Percentiles rank a stretch among this genome's conserved stretches.
phyloP scores from a whole-genome alignment of 1,140 invertebrate genomes.

The Babylonia areolata region DNA sequence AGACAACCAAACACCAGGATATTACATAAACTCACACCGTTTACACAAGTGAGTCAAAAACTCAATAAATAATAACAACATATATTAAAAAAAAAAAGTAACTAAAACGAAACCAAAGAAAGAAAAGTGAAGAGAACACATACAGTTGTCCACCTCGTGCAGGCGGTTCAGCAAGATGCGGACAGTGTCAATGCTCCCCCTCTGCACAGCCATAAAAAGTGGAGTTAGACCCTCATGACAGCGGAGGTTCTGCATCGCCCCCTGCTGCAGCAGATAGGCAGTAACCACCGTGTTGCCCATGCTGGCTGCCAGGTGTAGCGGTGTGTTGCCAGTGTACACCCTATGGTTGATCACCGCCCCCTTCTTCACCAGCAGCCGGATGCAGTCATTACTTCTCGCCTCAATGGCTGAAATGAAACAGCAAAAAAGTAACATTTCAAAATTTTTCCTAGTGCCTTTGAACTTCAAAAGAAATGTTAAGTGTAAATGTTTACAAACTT shows the following conservation, averaged over 20 bases:
- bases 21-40: no score
- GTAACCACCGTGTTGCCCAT: conserved; percentile 56
- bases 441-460: no score
- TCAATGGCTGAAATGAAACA: conserved; percentile 44
- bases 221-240: conserved; percentile 72
- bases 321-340: conserved; percentile 64
- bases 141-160: neutral
- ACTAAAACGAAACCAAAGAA: neutral
- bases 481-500: no score
- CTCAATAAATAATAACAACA: no score
- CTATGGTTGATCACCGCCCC: conserved; percentile 64
- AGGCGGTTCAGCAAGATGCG: conserved; percentile 59
- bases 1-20: no score
- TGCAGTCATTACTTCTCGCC: conserved; percentile 46
- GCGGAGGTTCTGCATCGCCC: conserved; percentile 64
- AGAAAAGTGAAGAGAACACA: neutral
- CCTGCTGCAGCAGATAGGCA: conserved; percentile 60
- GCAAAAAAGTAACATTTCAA: no score
- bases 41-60: no score
- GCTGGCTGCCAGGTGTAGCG: conserved; percentile 68
- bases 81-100: no score
- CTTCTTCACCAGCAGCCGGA: conserved; percentile 63
- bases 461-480: no score
- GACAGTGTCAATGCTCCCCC: conserved; percentile 67
- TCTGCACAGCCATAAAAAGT: conserved; percentile 73